Percentiles rank a stretch among this genome's conserved stretches.
phyloP scores from a whole-genome alignment of 2,113 vertebrate species.

The Balaeniceps rex region DNA sequence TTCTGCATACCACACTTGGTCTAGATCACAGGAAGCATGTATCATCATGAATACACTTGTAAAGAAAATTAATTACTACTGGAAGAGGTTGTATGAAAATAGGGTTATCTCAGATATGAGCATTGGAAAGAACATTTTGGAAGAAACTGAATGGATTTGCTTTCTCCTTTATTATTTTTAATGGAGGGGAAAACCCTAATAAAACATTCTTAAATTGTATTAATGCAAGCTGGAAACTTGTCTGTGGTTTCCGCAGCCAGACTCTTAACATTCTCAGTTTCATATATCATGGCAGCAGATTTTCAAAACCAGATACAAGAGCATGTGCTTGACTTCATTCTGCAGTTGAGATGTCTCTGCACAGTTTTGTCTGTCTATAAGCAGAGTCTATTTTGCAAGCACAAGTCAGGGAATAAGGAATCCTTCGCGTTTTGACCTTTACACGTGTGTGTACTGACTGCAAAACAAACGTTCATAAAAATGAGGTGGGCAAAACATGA shows the following conservation, averaged over 20 bases:
- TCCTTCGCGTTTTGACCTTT: not conserved
- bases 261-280: not conserved
- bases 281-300: not conserved
- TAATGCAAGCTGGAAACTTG: not conserved
- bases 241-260: not conserved
- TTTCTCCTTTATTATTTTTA: not conserved
- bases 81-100: not conserved
- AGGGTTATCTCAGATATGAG: not conserved
- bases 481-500: not conserved
- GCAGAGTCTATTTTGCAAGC: not conserved
- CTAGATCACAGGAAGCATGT: not conserved
- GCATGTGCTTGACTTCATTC: not conserved
- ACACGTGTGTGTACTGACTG: not conserved
- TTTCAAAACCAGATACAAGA: not conserved
- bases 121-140: not conserved
- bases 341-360: not conserved
- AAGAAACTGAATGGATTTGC: not conserved
- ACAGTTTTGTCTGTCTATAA: not conserved
- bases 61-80: conserved; percentile 8
- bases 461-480: not conserved
- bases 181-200: not conserved
- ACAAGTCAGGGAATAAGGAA: not conserved
- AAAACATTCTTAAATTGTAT: not conserved
- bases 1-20: not conserved
- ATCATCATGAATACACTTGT: not conserved